Conservation (phyloP, 30 jellyfish, hydroid and myxozoan species). For the Aurelia sp. region DNA sequence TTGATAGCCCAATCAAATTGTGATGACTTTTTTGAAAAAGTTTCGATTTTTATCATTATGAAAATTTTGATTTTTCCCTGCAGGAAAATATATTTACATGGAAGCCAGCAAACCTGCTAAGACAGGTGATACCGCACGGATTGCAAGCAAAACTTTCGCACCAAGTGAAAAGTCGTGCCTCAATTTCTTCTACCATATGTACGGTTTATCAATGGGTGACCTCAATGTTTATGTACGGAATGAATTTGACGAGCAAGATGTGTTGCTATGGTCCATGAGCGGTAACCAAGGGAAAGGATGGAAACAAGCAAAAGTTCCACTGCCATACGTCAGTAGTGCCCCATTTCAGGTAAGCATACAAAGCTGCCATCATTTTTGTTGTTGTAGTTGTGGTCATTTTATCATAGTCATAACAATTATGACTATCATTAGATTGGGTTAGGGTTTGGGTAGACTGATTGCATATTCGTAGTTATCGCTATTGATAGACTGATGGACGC, state of each 20-base stretch:
- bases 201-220: conserved; percentile 69
- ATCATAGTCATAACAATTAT: too few species aligned
- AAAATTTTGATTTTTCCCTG: not conserved
- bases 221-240: conserved; percentile 47
- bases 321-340: conserved; percentile 12
- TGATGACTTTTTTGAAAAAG: too few species aligned
- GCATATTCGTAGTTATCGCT: too few species aligned
- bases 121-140: conserved; percentile 73
- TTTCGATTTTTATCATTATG: too few species aligned
- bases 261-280: conserved; percentile 64
- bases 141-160: conserved; percentile 34
- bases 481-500: too few species aligned
- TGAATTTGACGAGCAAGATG: conserved; percentile 1
- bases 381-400: too few species aligned
- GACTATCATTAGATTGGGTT: too few species aligned
- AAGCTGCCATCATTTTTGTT: too few species aligned
- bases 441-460: too few species aligned
- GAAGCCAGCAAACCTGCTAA: conserved; percentile 78
- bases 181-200: conserved; percentile 75
- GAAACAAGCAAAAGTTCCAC: conserved; percentile 67
- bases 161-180: conserved; percentile 49
- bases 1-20: too few species aligned
- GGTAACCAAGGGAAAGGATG: conserved; percentile 84
- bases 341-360: not conserved
- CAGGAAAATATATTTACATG: conserved; percentile 64